Percentiles rank a stretch among this genome's conserved stretches.
phyloP scores from a whole-genome alignment of 2,113 vertebrate species.

The Limnothrissa miodon region DNA sequence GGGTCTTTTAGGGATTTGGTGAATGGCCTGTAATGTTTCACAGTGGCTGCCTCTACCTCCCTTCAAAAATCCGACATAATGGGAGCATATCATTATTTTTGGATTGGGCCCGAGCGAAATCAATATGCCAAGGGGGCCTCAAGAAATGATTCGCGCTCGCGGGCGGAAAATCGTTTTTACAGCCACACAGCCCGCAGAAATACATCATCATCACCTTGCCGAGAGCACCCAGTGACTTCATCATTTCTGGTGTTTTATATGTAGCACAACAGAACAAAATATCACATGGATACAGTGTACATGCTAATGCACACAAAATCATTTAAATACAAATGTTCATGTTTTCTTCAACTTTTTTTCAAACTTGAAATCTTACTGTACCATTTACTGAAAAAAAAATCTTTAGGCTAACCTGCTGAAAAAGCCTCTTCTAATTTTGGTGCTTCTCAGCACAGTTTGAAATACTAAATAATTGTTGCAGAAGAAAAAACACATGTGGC shows the following conservation, averaged over 20 bases:
- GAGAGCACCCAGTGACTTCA: constrained; percentile 46
- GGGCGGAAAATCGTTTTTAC: constrained; percentile 33
- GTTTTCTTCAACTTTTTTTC: constrained; percentile 5
- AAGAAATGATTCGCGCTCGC: constrained; percentile 25
- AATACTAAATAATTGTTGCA: constrained; percentile 36
- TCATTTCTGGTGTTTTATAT: constrained; percentile 28
- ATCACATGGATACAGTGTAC: not conserved
- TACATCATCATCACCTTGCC: constrained; percentile 40
- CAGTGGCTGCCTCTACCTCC: constrained; percentile 10
- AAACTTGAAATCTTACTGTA: constrained; percentile 13
- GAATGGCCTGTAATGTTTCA: not conserved
- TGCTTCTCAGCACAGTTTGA: not conserved
- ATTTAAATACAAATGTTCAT: not conserved
- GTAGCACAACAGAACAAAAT: not conserved
- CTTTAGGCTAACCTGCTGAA: constrained; percentile 26
- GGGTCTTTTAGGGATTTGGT: constrained; percentile 17
- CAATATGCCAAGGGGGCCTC: constrained; percentile 42
- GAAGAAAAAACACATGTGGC: constrained; percentile 30
- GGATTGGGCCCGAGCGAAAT: constrained; percentile 49
- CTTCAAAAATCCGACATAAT: constrained; percentile 31
- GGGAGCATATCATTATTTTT: constrained; percentile 57
- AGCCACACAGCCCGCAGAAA: constrained; percentile 30
- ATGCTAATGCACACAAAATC: not conserved
- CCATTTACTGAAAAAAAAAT: not conserved
- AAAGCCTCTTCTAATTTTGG: constrained; percentile 29